A percentile compares a stretch with the other conserved stretches of the same genome.
Evolutionary conservation across 2,888 invertebrate genomes (phyloP).

Genomic region (Monopis laevigella): DNA sequence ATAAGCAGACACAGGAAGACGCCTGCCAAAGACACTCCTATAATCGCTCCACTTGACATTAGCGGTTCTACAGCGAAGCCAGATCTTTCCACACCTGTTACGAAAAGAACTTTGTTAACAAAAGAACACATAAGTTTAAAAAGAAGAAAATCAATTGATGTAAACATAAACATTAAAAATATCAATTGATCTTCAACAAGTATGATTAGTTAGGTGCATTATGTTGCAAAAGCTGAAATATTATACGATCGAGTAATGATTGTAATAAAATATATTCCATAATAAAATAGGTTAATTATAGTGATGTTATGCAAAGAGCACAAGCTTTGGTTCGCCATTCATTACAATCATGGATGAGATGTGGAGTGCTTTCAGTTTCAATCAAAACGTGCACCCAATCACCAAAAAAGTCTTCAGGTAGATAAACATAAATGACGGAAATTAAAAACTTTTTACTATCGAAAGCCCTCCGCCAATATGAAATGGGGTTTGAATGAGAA

Average conservation of each 20-base stretch:
- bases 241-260: constrained; percentile 52
- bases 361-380: constrained; percentile 57
- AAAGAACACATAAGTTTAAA: neutral
- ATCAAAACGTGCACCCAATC: constrained; percentile 61
- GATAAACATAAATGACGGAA: constrained; percentile 15
- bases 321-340: constrained; percentile 27
- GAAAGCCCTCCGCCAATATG: constrained; percentile 60
- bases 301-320: constrained; percentile 14
- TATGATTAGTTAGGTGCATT: constrained; percentile 52
- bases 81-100: constrained; percentile 53
- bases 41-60: constrained; percentile 79
- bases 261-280: constrained; percentile 39
- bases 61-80: constrained; percentile 60
- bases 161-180: constrained; percentile 11
- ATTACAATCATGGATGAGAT: constrained; percentile 49
- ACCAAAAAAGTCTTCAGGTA: constrained; percentile 33
- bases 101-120: constrained; percentile 24
- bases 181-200: constrained; percentile 43
- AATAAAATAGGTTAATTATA: neutral
- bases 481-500: constrained; percentile 64
- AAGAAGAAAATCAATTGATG: constrained; percentile 9
- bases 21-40: constrained; percentile 85
- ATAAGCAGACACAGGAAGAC: constrained; percentile 82
- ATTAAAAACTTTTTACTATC: constrained; percentile 23
- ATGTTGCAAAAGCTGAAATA: constrained; percentile 51